Conservation (phyloP, 2,797 vertebrate genomes). For the Anabas testudineus region DNA sequence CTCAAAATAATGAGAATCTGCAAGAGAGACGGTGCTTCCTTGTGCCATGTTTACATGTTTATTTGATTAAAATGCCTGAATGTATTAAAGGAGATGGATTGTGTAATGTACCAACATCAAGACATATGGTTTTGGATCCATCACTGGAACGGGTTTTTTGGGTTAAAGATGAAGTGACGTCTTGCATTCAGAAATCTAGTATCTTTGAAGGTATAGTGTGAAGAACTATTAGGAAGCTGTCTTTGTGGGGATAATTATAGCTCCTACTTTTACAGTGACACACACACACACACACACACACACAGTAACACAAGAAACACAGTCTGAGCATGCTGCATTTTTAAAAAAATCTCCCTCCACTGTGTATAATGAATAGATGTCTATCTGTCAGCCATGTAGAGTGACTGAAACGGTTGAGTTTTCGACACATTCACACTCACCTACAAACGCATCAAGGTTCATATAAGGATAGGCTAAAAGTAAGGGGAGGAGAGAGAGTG, state of each 20-base stretch:
- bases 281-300: neutral
- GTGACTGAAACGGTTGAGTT: slow-evolving; percentile 19
- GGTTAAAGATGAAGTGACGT: neutral
- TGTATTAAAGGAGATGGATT: neutral
- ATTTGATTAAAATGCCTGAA: neutral
- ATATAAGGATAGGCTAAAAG: slow-evolving; percentile 27
- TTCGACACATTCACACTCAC: neutral
- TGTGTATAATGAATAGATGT: slow-evolving; percentile 44
- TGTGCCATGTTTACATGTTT: neutral
- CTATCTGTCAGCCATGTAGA: slow-evolving; percentile 24
- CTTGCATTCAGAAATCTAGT: neutral
- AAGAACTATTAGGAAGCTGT: neutral
- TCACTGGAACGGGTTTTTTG: neutral
- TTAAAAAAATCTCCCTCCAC: neutral
- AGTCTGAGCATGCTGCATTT: neutral
- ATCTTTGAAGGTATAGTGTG: neutral
- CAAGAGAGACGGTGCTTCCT: neutral
- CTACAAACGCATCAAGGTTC: slow-evolving; percentile 19
- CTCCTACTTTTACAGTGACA: neutral
- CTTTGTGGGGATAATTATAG: slow-evolving; percentile 2
- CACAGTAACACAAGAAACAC: neutral
- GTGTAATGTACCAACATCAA: neutral
- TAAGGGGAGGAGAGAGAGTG: neutral
- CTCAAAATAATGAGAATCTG: neutral
- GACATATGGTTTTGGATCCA: neutral